These are phyloP conservation scores for Apolygus lucorum DNA, from an alignment of 1,140 invertebrate genomes.

Conservation along the genomic window DNA sequence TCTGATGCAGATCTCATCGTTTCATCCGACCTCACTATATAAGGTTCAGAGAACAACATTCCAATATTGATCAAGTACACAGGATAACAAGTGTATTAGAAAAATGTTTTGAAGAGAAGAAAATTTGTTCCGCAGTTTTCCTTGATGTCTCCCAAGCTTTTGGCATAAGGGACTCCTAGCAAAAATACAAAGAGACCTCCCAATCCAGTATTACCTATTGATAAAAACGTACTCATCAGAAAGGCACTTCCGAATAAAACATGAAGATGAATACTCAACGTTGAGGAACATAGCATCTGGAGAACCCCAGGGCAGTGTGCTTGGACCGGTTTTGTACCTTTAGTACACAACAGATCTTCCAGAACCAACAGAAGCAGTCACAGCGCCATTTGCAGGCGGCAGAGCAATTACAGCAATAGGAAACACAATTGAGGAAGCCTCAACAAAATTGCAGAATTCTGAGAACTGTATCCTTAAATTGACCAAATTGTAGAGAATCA, in stretches of 20 bases:
- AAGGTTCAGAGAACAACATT: neutral
- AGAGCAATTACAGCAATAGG: slow-evolving; percentile 29
- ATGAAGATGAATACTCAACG: neutral
- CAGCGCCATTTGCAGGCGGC: slow-evolving; percentile 36
- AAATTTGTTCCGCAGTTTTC: too few relatives aligned
- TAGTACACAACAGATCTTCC: slow-evolving; percentile 37
- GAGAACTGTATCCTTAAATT: neutral
- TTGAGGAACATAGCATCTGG: slow-evolving; percentile 11
- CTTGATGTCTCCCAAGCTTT: too few relatives aligned
- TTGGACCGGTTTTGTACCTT: slow-evolving; percentile 34
- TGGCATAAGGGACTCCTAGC: too few relatives aligned
- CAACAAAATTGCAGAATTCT: neutral
- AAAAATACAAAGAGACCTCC: too few relatives aligned
- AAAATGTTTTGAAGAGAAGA: too few relatives aligned
- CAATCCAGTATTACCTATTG: too few relatives aligned
- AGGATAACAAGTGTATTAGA: too few relatives aligned
- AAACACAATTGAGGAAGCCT: neutral
- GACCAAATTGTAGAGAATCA: neutral
- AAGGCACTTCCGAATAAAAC: neutral
- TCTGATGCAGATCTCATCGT: too few relatives aligned
- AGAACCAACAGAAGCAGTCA: slow-evolving; percentile 25
- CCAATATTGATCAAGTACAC: too few relatives aligned
- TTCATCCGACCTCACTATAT: neutral
- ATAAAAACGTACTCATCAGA: too few relatives aligned
- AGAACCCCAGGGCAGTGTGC: slow-evolving; percentile 37